Percentiles rank a stretch among this genome's conserved stretches.
Conservation (phyloP, 2,113 vertebrate genomes). For the Oceanites oceanicus region DNA sequence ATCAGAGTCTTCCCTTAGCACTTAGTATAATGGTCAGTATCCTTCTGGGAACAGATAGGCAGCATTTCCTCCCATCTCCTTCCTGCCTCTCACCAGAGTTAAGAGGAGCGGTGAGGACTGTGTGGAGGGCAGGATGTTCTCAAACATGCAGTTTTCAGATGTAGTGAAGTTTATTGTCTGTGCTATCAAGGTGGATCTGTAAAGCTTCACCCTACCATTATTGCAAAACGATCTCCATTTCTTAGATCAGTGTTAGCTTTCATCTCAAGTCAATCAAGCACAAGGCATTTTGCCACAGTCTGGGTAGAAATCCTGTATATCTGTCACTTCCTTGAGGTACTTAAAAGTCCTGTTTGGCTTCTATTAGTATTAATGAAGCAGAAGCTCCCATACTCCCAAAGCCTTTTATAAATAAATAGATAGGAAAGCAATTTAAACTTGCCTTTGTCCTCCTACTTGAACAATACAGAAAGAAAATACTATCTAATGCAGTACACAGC, state of each 20-base stretch:
- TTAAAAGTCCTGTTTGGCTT: neutral
- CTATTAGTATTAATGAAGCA: neutral
- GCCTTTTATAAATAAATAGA: neutral
- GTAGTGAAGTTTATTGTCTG: neutral
- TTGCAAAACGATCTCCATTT: neutral
- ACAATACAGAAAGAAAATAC: neutral
- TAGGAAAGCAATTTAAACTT: neutral
- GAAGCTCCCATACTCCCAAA: neutral
- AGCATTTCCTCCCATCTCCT: neutral
- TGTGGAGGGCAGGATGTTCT: neutral
- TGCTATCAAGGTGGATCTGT: neutral
- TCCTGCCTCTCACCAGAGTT: neutral
- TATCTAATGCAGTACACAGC: neutral
- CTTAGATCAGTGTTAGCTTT: neutral
- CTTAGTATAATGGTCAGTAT: neutral
- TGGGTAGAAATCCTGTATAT: neutral
- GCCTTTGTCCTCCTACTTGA: neutral
- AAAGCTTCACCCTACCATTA: neutral
- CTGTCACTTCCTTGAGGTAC: neutral
- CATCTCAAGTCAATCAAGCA: neutral
- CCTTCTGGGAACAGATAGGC: neutral
- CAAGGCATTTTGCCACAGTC: neutral
- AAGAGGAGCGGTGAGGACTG: neutral
- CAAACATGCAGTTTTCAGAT: neutral
- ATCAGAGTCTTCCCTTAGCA: neutral